These are phyloP conservation scores for Steromphala cineraria DNA, from an alignment of 2,888 invertebrate species.

Conservation along the genomic window DNA sequence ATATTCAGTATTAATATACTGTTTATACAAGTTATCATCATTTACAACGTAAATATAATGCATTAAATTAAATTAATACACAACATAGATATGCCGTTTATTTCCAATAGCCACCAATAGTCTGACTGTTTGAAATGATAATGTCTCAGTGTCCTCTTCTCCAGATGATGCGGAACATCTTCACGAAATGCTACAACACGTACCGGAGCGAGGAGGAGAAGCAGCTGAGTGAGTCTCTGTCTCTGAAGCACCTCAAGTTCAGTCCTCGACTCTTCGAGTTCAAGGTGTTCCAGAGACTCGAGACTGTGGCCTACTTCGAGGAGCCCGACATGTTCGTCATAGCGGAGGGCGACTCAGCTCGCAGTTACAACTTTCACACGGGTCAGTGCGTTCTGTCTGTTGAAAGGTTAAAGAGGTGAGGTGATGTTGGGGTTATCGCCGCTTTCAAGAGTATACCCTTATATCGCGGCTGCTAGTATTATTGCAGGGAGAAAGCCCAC, in stretches of 20 bases:
- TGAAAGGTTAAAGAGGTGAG: not conserved
- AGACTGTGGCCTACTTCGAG: slow-evolving; percentile 66
- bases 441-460: too few species aligned
- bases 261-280: slow-evolving; percentile 71
- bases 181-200: slow-evolving; percentile 70
- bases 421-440: too few species aligned
- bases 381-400: slow-evolving; percentile 45
- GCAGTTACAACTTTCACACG: slow-evolving; percentile 68
- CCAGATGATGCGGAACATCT: slow-evolving; percentile 73
- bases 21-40: too few species aligned
- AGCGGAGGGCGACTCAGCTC: slow-evolving; percentile 68
- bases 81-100: too few species aligned
- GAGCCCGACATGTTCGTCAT: slow-evolving; percentile 70
- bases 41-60: too few species aligned
- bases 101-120: too few species aligned
- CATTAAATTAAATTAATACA: too few species aligned
- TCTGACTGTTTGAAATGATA: too few species aligned
- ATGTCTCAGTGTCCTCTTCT: not conserved
- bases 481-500: too few species aligned
- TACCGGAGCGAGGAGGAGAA: slow-evolving; percentile 61
- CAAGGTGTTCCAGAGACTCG: slow-evolving; percentile 65
- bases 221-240: slow-evolving; percentile 61
- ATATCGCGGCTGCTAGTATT: too few species aligned
- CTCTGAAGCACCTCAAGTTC: slow-evolving; percentile 67
- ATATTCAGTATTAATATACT: too few species aligned